A percentile compares a stretch with the other conserved stretches of the same genome.
phyloP scores from a whole-genome alignment of 1,140 invertebrate species.

The Fopius arisanus region DNA sequence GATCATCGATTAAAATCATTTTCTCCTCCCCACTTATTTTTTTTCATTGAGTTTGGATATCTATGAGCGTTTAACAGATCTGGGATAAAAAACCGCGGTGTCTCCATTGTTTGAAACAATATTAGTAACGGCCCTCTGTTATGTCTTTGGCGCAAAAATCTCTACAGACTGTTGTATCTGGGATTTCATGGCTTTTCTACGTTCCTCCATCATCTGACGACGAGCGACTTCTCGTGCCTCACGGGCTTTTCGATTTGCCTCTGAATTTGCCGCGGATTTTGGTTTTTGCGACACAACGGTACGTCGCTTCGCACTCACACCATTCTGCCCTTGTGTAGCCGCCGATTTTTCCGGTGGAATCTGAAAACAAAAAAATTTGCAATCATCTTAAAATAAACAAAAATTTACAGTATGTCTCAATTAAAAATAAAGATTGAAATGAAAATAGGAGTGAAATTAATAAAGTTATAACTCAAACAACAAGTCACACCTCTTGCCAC shows the following conservation, averaged over 20 bases:
- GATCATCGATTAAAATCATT: slow-evolving; percentile 9
- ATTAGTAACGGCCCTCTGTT: slow-evolving; percentile 43
- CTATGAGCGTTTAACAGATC: neutral
- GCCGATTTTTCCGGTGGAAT: slow-evolving; percentile 40
- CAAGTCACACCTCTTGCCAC: slow-evolving; percentile 71
- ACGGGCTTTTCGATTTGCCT: slow-evolving; percentile 64
- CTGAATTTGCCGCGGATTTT: slow-evolving; percentile 57
- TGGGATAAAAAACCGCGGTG: neutral
- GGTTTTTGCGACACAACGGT: slow-evolving; percentile 57
- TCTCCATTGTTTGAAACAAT: neutral
- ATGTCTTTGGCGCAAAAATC: slow-evolving; percentile 70
- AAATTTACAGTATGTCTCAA: neutral
- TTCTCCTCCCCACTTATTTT: neutral
- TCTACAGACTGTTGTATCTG: slow-evolving; percentile 65
- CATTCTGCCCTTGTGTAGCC: slow-evolving; percentile 45
- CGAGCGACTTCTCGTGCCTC: slow-evolving; percentile 80
- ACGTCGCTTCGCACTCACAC: slow-evolving; percentile 46
- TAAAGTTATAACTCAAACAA: neutral
- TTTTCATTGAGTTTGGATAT: neutral
- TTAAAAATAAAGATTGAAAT: slow-evolving; percentile 5
- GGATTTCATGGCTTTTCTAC: slow-evolving; percentile 72
- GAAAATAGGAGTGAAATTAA: neutral
- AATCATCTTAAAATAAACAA: neutral
- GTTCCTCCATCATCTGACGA: slow-evolving; percentile 81
- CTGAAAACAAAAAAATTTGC: slow-evolving; percentile 36